Percentiles rank a stretch among this genome's conserved stretches.
Evolutionary conservation across 2,888 invertebrate genomes (phyloP).

Genomic region (Melanostoma mellinum): DNA sequence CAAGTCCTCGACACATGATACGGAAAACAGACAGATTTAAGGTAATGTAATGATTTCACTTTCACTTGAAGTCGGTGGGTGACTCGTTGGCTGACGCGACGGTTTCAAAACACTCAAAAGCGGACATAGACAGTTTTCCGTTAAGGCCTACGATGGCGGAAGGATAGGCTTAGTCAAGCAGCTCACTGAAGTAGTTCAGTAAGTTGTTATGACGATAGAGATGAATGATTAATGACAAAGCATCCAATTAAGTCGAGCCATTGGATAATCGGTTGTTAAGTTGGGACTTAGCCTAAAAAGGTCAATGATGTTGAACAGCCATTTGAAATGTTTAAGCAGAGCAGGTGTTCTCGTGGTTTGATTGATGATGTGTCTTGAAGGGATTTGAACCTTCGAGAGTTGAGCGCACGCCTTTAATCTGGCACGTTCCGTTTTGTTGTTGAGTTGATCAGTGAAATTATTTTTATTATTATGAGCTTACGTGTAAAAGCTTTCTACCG

Average conservation of each 20-base stretch:
- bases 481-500: too few species aligned
- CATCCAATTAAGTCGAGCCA: conserved; percentile 44
- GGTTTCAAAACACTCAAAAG: conserved; percentile 17
- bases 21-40: conserved; percentile 34
- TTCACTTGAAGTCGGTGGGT: conserved; percentile 38
- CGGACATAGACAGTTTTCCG: conserved; percentile 25
- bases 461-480: too few species aligned
- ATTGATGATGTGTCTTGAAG: background rate
- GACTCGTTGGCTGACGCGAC: conserved; percentile 1
- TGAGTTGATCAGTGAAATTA: too few species aligned
- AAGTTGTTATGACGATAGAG: conserved; percentile 50
- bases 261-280: conserved; percentile 31
- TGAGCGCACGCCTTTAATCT: too few species aligned
- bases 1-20: conserved; percentile 36
- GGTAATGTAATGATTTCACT: conserved; percentile 28
- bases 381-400: too few species aligned
- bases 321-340: conserved; percentile 14
- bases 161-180: conserved; percentile 22
- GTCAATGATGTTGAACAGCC: conserved; percentile 30
- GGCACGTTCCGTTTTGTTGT: too few species aligned
- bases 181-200: conserved; percentile 51
- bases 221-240: conserved; percentile 57
- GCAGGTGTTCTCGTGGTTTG: conserved; percentile 9
- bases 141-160: conserved; percentile 27
- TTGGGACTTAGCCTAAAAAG: conserved; percentile 17